Percentiles rank a stretch among this genome's conserved stretches.
Conservation (phyloP, 2,888 invertebrate species). For the Matsumyia berberina region DNA sequence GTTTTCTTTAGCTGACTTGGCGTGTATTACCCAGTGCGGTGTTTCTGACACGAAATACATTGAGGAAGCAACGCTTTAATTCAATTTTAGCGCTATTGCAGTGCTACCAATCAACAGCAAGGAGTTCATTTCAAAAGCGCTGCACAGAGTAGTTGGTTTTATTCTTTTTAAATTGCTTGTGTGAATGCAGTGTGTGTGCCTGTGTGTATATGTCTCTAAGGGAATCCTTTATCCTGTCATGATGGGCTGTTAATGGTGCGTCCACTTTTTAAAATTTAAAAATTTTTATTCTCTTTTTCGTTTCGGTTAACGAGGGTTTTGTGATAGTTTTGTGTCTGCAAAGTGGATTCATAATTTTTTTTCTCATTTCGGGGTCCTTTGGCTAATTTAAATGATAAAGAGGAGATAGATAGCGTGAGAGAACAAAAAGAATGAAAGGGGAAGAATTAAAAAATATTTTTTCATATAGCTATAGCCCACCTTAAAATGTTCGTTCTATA, state of each 20-base stretch:
- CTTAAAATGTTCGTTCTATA: slow-evolving; percentile 61
- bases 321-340: too few species aligned
- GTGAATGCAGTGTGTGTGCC: neutral
- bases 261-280: too few species aligned
- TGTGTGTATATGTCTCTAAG: neutral
- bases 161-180: neutral
- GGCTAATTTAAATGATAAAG: neutral
- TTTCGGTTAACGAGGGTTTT: too few species aligned
- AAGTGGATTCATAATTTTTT: too few species aligned
- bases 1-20: neutral
- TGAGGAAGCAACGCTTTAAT: neutral
- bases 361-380: too few species aligned
- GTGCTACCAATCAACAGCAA: neutral
- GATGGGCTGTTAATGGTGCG: too few species aligned
- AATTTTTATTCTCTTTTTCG: too few species aligned
- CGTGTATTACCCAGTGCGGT: neutral
- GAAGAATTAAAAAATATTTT: neutral
- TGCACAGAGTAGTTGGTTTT: neutral
- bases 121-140: neutral
- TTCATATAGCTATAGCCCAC: slow-evolving; percentile 48
- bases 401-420: neutral
- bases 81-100: neutral
- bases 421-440: neutral
- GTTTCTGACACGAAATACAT: neutral
- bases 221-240: neutral